Evolutionary conservation across 1,140 invertebrate genomes (phyloP).

Genomic region (Caenorhabditis brenneri): DNA sequence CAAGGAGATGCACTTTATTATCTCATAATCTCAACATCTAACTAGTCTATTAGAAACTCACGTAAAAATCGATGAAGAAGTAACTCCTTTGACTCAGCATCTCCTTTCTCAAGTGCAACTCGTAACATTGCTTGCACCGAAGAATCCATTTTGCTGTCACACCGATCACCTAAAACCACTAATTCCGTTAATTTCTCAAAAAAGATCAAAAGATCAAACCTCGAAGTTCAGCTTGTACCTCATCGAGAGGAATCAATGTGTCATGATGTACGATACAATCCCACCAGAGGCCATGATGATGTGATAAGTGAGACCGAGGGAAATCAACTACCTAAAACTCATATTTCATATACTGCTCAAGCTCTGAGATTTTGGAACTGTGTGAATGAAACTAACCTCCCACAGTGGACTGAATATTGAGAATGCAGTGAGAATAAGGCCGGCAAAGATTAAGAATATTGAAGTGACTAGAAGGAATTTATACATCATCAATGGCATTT

Average conservation of each 20-base stretch:
- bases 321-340: conserved; percentile 29
- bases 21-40: too few relatives aligned
- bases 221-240: conserved; percentile 6
- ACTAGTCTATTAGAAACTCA: background rate
- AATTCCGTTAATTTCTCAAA: background rate
- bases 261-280: conserved; percentile 44
- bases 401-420: conserved; percentile 45
- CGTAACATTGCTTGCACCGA: background rate
- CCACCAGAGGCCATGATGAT: conserved; percentile 49
- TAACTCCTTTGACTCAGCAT: conserved; percentile 23
- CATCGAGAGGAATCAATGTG: conserved; percentile 20
- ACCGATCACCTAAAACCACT: conserved; percentile 25
- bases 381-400: conserved; percentile 20
- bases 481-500: conserved; percentile 35
- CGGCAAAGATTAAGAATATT: conserved; percentile 46
- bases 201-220: background rate
- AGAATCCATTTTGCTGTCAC: conserved; percentile 45
- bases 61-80: conserved; percentile 36
- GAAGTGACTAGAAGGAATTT: conserved; percentile 41
- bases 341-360: background rate
- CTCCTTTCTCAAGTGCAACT: conserved; percentile 29
- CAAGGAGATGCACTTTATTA: too few relatives aligned
- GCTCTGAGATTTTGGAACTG: background rate
- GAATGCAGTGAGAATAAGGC: conserved; percentile 45
- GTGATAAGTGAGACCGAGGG: conserved; percentile 32